Evolutionary conservation across 2,797 vertebrate species (phyloP).

Genomic region (Sebastiscus tertius): DNA sequence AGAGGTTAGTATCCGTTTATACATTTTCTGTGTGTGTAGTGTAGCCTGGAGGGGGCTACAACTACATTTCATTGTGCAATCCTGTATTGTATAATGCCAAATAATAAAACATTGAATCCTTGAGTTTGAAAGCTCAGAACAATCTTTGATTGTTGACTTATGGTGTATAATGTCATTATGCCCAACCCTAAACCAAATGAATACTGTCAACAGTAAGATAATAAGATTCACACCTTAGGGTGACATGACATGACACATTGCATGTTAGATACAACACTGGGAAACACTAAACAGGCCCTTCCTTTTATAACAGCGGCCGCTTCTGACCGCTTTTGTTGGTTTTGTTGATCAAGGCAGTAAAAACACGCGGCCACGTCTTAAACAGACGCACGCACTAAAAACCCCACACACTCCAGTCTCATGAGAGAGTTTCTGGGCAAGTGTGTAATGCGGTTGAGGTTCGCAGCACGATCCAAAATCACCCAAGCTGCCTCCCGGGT

Average conservation of each 20-base stretch:
- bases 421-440: constrained; percentile 26
- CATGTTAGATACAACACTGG: neutral
- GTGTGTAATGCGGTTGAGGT: constrained; percentile 31
- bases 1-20: neutral
- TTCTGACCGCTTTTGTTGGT: constrained; percentile 24
- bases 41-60: neutral
- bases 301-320: neutral
- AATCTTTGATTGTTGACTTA: neutral
- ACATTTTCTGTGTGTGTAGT: neutral
- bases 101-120: neutral
- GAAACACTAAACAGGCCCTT: constrained; percentile 5
- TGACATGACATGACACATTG: neutral
- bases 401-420: constrained; percentile 4
- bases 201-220: neutral
- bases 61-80: neutral
- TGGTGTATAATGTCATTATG: neutral
- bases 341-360: constrained; percentile 34
- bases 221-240: neutral
- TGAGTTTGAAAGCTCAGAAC: neutral
- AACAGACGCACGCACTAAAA: constrained; percentile 22
- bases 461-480: constrained; percentile 32
- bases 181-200: neutral
- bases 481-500: constrained; percentile 45
- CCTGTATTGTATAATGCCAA: neutral
- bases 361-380: constrained; percentile 25